phyloP scores from a whole-genome alignment of 2,113 vertebrate species.

The Calyptommatus sinebrachiatus region DNA sequence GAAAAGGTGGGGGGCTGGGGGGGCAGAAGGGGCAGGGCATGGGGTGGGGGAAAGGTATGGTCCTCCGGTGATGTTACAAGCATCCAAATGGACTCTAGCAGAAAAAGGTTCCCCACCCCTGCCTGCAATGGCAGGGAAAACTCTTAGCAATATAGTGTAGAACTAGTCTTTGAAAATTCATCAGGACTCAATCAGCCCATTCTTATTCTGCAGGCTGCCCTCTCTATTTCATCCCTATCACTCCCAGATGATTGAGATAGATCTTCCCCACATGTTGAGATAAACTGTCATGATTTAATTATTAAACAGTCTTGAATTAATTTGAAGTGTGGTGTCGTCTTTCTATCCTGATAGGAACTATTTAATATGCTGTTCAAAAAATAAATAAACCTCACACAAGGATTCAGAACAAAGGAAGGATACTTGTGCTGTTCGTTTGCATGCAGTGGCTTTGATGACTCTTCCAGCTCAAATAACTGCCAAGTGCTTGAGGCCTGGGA shows the following conservation, averaged over 20 bases:
- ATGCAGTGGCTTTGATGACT: neutral
- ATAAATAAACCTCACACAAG: conserved; percentile 10
- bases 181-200: neutral
- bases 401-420: neutral
- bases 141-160: no score
- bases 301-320: conserved; percentile 37
- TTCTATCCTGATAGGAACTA: conserved; percentile 40
- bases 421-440: neutral
- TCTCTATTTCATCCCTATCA: neutral
- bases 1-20: no score
- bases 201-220: neutral
- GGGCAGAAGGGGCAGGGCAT: no score
- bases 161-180: neutral
- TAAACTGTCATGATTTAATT: conserved; percentile 34
- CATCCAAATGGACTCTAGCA: no score
- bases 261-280: conserved; percentile 11
- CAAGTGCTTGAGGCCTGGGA: conserved; percentile 12
- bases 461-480: neutral
- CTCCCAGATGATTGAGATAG: neutral
- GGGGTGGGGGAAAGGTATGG: no score
- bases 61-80: no score
- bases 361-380: conserved; percentile 34
- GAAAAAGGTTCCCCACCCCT: no score
- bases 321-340: conserved; percentile 35
- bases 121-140: no score